Percentiles rank a stretch among this genome's conserved stretches.
Evolutionary conservation across 2,113 vertebrate species (phyloP).

Genomic region (Ia io): DNA sequence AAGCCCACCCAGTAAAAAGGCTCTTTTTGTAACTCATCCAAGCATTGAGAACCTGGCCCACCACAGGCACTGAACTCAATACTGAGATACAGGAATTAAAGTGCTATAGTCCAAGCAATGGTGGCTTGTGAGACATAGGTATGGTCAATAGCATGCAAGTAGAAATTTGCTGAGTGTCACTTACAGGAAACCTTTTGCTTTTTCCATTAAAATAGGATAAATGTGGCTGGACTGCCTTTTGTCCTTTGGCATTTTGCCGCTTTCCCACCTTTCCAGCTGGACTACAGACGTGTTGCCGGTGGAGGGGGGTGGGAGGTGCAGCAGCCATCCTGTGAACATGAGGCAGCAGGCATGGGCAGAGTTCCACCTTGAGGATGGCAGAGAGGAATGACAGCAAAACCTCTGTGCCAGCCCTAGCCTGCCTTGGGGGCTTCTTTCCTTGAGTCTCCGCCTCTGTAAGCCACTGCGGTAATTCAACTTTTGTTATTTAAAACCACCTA

Average conservation of each 20-base stretch:
- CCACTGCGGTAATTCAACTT: background rate
- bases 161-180: background rate
- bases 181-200: background rate
- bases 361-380: background rate
- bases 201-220: background rate
- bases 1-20: constrained; percentile 31
- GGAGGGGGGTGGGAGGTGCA: background rate
- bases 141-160: background rate
- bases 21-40: constrained; percentile 32
- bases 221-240: background rate
- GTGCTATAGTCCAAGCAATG: constrained; percentile 7
- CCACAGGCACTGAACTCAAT: constrained; percentile 51
- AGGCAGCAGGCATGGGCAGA: background rate
- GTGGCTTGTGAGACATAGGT: background rate
- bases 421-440: background rate
- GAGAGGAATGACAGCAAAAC: background rate
- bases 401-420: background rate
- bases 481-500: background rate
- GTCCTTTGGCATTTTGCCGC: background rate
- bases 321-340: background rate
- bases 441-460: background rate
- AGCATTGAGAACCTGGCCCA: constrained; percentile 31
- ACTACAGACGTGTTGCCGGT: background rate
- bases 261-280: background rate
- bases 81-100: constrained; percentile 50